Percentiles rank a stretch among this genome's conserved stretches.
Conservation (phyloP, 2,888 invertebrate species). For the Apamea sordens region DNA sequence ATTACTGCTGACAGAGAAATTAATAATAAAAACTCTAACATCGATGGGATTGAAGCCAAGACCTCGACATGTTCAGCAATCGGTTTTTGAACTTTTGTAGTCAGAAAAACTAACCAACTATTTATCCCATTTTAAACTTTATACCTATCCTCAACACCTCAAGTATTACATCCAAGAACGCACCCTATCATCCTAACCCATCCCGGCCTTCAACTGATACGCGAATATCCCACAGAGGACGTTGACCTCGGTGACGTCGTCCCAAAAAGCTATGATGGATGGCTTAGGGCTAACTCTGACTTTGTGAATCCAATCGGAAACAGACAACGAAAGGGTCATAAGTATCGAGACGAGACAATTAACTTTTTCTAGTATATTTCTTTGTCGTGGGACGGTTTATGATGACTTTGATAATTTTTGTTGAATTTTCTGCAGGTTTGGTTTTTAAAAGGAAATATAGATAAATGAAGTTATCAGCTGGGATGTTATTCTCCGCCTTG, state of each 20-base stretch:
- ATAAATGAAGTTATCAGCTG: neutral
- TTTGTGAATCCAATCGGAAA: slow-evolving; percentile 57
- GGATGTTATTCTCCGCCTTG: neutral
- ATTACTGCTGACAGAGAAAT: neutral
- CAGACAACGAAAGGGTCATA: slow-evolving; percentile 46
- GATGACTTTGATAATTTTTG: slow-evolving; percentile 6
- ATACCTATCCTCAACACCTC: neutral
- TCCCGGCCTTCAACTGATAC: slow-evolving; percentile 49
- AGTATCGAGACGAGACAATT: slow-evolving; percentile 46
- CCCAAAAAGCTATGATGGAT: slow-evolving; percentile 67
- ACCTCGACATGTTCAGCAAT: neutral
- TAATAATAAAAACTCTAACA: neutral
- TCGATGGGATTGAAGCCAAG: neutral
- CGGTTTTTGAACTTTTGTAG: neutral
- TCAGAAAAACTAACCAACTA: neutral
- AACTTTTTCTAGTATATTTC: slow-evolving; percentile 31
- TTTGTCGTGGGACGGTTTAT: slow-evolving; percentile 8
- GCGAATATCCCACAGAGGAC: slow-evolving; percentile 42
- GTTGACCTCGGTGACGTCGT: slow-evolving; percentile 54
- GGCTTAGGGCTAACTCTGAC: slow-evolving; percentile 48
- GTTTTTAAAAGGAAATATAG: neutral
- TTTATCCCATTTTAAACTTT: neutral
- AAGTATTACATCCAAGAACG: neutral
- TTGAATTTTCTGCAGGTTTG: neutral
- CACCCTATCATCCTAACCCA: slow-evolving; percentile 34